Base-by-base conservation (phyloP, 2,888 invertebrate species). In the Ophion ellenae region DNA sequence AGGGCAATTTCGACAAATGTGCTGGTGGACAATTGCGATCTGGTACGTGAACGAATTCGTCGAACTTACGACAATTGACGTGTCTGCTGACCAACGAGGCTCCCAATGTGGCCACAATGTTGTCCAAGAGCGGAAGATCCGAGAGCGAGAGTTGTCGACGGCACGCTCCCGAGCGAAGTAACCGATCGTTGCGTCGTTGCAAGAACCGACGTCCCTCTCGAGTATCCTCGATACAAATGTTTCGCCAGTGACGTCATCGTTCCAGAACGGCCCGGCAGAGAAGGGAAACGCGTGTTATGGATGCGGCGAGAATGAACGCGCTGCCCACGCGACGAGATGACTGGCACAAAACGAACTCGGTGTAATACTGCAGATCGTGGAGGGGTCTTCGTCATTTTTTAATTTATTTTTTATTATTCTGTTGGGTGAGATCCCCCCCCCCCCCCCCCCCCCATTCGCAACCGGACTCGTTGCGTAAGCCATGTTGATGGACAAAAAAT, bases 51-150 rank as follows among this genome's bases (percentile, higher is more conserved):
- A 40, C 9, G 40, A 40, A 40, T 32, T 4, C 32, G 9, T 1
- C 40, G 14, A 53, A 53, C 71, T 64, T 53, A 71, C 71, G 71
- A 80, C 20, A 71, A 57, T n/a, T 14, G 71, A 57, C 79, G 79
- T 28, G 9, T 36, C 20, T 17, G 53, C 11, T 47, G 32, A 7
- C 17, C 17, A 9, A 11, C 17, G n/a, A 47, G 32, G 63, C 28
- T 47, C 32, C 17, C 63, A 47, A 32, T 4, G 9, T 14, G 45
- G 3, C 20, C 32, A 17, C 6, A 14, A 32, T 14, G 11, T 32
- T 32, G 45, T 53, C 10, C 5, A 17, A n/a, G 3, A 14, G 17
- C 40, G 59, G 47, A 63, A 28, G 63, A 47, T 71, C 47, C 5
- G 4, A 17, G 59, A 59, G n/a, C 61, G 28, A 32, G 6, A 20